phyloP scores from a whole-genome alignment of 2,888 invertebrate genomes.

The Nomada fabriciana region DNA sequence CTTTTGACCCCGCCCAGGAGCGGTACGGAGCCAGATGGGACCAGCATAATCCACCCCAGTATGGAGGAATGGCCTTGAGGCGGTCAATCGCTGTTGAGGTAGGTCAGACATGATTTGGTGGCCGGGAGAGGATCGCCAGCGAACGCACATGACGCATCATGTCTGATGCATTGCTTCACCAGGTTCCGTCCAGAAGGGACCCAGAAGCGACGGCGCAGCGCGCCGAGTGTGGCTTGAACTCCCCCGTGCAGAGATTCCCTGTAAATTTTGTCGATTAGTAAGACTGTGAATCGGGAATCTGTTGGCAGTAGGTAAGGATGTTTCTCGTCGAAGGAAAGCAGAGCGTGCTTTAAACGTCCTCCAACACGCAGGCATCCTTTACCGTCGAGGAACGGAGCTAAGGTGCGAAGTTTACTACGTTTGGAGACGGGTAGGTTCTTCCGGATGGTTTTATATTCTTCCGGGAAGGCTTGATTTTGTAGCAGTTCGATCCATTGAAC shows the following conservation, averaged over 20 bases:
- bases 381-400: background rate
- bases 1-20: no score
- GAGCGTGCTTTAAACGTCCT: background rate
- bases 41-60: constrained; percentile 2
- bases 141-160: background rate
- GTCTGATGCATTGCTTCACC: background rate
- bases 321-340: background rate
- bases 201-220: background rate
- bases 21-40: background rate
- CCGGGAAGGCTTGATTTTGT: no score
- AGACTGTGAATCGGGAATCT: background rate
- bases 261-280: background rate
- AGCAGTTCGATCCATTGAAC: no score
- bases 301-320: background rate
- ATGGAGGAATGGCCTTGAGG: background rate
- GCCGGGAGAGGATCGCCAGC: background rate
- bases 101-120: no score
- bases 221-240: background rate
- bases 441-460: no score
- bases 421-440: background rate
- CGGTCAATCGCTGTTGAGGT: no score
- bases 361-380: background rate
- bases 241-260: background rate
- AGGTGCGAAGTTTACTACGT: background rate
- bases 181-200: background rate